These are phyloP conservation scores for Camptogramma bilineatum DNA, from an alignment of 2,888 invertebrate genomes.

Conservation along the genomic window DNA sequence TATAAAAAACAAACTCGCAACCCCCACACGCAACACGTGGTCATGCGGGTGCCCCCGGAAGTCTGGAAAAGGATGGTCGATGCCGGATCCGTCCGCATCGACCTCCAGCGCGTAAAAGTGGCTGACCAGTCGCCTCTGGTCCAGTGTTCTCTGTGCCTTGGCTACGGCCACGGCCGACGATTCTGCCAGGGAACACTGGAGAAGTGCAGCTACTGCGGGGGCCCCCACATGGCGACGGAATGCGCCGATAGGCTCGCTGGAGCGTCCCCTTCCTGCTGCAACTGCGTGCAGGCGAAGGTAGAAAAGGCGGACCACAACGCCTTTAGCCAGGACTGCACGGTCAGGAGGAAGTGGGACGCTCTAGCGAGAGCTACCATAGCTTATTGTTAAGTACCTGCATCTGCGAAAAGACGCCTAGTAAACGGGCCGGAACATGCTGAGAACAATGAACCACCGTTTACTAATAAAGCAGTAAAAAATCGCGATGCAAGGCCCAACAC, in stretches of 20 bases:
- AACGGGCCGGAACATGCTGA: not conserved
- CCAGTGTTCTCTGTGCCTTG: not conserved
- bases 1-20: not conserved
- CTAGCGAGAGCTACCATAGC: not conserved
- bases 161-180: too few relatives aligned
- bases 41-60: not conserved
- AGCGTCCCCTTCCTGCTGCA: too few relatives aligned
- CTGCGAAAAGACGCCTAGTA: not conserved
- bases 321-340: too few relatives aligned
- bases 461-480: not conserved
- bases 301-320: too few relatives aligned
- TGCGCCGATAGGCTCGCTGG: too few relatives aligned
- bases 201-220: slow-evolving; percentile 2
- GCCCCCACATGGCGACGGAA: not conserved
- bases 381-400: not conserved
- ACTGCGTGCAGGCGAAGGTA: too few relatives aligned
- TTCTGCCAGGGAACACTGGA: not conserved
- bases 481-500: not conserved
- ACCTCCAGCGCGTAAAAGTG: not conserved
- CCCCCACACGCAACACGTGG: not conserved
- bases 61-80: not conserved
- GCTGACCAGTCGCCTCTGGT: not conserved
- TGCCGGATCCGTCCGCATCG: not conserved
- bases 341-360: too few relatives aligned
- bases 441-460: not conserved